phyloP scores from a whole-genome alignment of 2,888 invertebrate species.

The Drosophila cognata region DNA sequence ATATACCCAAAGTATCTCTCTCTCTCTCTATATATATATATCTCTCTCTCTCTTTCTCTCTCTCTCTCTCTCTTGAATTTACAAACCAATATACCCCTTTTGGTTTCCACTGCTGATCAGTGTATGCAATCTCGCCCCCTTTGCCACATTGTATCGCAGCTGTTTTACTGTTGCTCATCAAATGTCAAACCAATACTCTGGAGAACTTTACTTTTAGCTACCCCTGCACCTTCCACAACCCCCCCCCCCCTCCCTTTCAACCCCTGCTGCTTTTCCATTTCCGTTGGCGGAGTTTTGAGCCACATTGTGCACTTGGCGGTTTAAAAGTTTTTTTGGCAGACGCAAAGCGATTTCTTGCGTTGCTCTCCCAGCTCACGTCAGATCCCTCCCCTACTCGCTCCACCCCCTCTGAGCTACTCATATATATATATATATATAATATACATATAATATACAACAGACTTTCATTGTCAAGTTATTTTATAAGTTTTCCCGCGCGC shows the following conservation, averaged over 20 bases:
- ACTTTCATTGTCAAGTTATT: conserved; percentile 67
- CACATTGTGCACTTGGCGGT: conserved; percentile 64
- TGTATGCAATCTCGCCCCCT: neutral
- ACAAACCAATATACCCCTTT: neutral
- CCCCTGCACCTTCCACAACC: neutral
- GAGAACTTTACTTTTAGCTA: conserved; percentile 70
- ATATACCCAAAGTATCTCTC: neutral
- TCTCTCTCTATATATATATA: no score
- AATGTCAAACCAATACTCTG: conserved; percentile 79
- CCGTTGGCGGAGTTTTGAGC: conserved; percentile 41
- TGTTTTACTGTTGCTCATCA: conserved; percentile 73
- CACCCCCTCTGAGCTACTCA: neutral
- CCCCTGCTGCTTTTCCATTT: conserved; percentile 68
- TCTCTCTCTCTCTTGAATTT: neutral
- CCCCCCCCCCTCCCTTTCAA: neutral
- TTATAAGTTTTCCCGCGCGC: conserved; percentile 69
- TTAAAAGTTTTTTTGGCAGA: conserved; percentile 71
- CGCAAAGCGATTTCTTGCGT: conserved; percentile 76
- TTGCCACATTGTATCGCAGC: conserved; percentile 3
- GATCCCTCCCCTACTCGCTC: neutral
- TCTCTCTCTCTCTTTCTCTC: no score
- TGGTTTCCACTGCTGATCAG: neutral
- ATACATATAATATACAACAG: conserved; percentile 9
- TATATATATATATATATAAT: conserved; percentile 1
- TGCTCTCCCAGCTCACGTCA: conserved; percentile 29